Conservation (phyloP, 1,140 invertebrate species). For the Hormaphis cornu region DNA sequence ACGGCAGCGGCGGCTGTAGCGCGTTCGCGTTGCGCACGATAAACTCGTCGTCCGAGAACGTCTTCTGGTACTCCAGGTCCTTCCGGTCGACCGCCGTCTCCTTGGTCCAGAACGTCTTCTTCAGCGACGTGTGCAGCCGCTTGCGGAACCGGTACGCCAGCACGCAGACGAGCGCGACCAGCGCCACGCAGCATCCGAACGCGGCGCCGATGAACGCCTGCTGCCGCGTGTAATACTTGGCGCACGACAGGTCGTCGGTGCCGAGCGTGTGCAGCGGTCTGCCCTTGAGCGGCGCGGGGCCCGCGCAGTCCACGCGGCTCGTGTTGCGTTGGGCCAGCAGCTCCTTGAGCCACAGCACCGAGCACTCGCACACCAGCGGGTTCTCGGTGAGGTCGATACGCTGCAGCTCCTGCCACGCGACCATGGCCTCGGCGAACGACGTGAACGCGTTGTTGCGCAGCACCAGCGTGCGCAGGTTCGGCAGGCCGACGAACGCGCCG, state of each 20-base stretch:
- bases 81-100: slow-evolving; percentile 59
- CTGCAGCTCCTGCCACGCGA: slow-evolving; percentile 67
- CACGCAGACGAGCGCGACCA: slow-evolving; percentile 58
- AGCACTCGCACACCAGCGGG: slow-evolving; percentile 70
- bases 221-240: slow-evolving; percentile 60
- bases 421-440: slow-evolving; percentile 61
- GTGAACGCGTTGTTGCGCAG: slow-evolving; percentile 68
- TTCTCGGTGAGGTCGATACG: slow-evolving; percentile 71
- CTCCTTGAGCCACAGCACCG: slow-evolving; percentile 66
- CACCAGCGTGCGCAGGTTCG: slow-evolving; percentile 62
- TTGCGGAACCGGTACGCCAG: slow-evolving; percentile 66
- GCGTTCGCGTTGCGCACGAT: slow-evolving; percentile 52
- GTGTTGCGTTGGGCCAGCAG: slow-evolving; percentile 59
- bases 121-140: slow-evolving; percentile 63
- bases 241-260: slow-evolving; percentile 68
- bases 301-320: slow-evolving; percentile 62
- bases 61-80: slow-evolving; percentile 79
- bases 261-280: slow-evolving; percentile 56
- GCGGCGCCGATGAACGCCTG: slow-evolving; percentile 67
- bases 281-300: slow-evolving; percentile 59
- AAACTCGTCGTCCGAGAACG: slow-evolving; percentile 73
- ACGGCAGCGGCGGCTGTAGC: slow-evolving; percentile 39
- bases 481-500: slow-evolving; percentile 62
- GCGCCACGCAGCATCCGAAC: slow-evolving; percentile 56
- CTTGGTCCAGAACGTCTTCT: slow-evolving; percentile 73